A percentile compares a stretch with the other conserved stretches of the same genome.
Conservation (phyloP, 1,140 invertebrate species). For the Chironomus striatipennis region DNA sequence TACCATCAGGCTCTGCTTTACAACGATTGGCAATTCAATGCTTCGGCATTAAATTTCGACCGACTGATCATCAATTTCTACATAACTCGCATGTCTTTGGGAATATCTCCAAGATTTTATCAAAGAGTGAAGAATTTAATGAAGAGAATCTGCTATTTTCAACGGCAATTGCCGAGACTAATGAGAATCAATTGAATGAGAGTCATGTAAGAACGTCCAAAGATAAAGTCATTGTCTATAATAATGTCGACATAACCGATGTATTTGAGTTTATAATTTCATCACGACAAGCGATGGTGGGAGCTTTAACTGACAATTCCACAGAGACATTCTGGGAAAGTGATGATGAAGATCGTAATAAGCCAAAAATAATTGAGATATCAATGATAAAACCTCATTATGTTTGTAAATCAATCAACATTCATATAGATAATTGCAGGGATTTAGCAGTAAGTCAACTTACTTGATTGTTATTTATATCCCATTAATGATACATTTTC, state of each 20-base stretch:
- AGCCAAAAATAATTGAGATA: constrained; percentile 69
- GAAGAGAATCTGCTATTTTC: constrained; percentile 22
- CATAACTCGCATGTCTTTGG: constrained; percentile 90
- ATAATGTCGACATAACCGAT: constrained; percentile 51
- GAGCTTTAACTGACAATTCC: constrained; percentile 83
- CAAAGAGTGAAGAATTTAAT: constrained; percentile 75
- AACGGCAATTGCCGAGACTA: constrained; percentile 20
- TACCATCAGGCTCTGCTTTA: constrained; percentile 76
- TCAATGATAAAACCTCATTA: constrained; percentile 37
- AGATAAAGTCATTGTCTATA: constrained; percentile 25
- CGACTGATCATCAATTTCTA: constrained; percentile 86
- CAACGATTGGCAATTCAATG: constrained; percentile 89
- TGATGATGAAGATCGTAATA: constrained; percentile 91
- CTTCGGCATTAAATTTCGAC: constrained; percentile 82
- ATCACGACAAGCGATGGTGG: constrained; percentile 86
- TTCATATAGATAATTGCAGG: constrained; percentile 89
- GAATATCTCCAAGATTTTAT: constrained; percentile 93
- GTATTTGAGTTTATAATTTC: constrained; percentile 78
- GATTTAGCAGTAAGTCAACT: constrained; percentile 66
- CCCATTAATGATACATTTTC: constrained; percentile 16
- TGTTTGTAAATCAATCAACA: constrained; percentile 51
- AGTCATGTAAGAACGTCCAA: constrained; percentile 34
- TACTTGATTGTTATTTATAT: background rate
- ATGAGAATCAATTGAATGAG: constrained; percentile 27
- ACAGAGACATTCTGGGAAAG: constrained; percentile 99